Conservation (phyloP, 2,888 invertebrate genomes). For the Selenia dentaria region DNA sequence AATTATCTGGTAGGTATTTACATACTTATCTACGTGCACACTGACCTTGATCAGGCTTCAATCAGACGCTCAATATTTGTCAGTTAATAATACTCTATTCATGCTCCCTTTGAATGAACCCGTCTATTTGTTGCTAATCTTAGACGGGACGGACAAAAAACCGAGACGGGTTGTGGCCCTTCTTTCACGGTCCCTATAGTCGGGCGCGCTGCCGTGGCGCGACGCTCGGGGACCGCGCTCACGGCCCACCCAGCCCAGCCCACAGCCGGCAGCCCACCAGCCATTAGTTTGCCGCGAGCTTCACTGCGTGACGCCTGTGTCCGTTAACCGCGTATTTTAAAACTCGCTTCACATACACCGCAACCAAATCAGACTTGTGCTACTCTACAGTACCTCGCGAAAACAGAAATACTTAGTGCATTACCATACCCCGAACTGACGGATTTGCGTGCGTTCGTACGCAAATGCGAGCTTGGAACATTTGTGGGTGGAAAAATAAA, state of each 20-base stretch:
- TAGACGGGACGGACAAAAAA: conserved; percentile 76
- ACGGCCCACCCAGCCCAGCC: conserved; percentile 26
- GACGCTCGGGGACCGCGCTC: conserved; percentile 10
- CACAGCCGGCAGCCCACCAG: neutral
- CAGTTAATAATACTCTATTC: conserved; percentile 15
- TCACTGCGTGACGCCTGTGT: conserved; percentile 56
- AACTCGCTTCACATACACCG: conserved; percentile 22
- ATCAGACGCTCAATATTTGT: conserved; percentile 13
- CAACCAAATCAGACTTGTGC: conserved; percentile 26
- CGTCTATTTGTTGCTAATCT: conserved; percentile 70
- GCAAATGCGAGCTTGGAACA: conserved; percentile 66
- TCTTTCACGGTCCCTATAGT: conserved; percentile 67
- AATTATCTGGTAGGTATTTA: neutral
- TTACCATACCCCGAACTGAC: conserved; percentile 40
- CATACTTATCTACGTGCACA: conserved; percentile 5
- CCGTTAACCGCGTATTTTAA: conserved; percentile 14
- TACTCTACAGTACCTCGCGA: conserved; percentile 10
- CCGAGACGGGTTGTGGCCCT: conserved; percentile 67
- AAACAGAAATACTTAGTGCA: conserved; percentile 40
- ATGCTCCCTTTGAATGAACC: conserved; percentile 52
- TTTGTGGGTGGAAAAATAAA: conserved; percentile 71
- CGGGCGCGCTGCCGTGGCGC: conserved; percentile 32
- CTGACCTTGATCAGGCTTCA: conserved; percentile 12
- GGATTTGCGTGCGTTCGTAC: conserved; percentile 56
- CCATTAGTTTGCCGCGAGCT: conserved; percentile 67